Evolutionary conservation across 2,888 invertebrate genomes (phyloP).

Genomic region (Clivina fossor): DNA sequence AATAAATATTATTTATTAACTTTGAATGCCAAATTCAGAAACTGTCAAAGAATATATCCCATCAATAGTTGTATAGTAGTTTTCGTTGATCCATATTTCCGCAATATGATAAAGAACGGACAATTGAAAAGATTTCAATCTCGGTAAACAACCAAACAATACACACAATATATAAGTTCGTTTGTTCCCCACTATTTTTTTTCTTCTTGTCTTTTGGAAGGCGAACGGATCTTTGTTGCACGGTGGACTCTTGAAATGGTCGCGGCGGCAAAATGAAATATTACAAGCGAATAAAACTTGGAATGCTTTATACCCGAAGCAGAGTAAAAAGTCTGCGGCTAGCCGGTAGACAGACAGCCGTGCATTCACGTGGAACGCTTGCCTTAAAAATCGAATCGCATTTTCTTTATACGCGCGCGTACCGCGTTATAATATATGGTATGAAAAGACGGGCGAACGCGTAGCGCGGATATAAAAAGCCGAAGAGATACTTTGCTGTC

Average conservation of each 20-base stretch:
- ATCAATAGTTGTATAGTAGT: background rate
- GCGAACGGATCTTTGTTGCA: background rate
- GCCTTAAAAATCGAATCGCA: constrained; percentile 27
- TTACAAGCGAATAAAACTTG: constrained; percentile 25
- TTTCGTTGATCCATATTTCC: background rate
- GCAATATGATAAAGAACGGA: no score
- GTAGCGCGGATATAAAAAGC: background rate
- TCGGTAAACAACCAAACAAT: constrained; percentile 14
- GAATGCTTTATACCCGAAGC: constrained; percentile 17
- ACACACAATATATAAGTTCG: no score
- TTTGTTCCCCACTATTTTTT: background rate
- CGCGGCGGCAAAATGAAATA: constrained; percentile 23
- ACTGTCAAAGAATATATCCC: background rate
- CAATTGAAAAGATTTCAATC: no score
- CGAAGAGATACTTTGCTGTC: constrained; percentile 10
- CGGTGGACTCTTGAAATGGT: background rate
- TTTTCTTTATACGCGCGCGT: constrained; percentile 19
- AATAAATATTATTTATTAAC: no score
- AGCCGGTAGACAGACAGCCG: constrained; percentile 9
- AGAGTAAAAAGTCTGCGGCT: constrained; percentile 8
- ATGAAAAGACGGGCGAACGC: background rate
- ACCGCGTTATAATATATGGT: constrained; percentile 9
- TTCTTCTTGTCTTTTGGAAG: background rate
- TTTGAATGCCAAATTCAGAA: no score
- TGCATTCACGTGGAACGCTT: constrained; percentile 27